A percentile compares a stretch with the other conserved stretches of the same genome.
These are phyloP conservation scores for Pocillopora verrucosa DNA, from an alignment of 64 coral and sea anemone genomes.

Conservation along the genomic window DNA sequence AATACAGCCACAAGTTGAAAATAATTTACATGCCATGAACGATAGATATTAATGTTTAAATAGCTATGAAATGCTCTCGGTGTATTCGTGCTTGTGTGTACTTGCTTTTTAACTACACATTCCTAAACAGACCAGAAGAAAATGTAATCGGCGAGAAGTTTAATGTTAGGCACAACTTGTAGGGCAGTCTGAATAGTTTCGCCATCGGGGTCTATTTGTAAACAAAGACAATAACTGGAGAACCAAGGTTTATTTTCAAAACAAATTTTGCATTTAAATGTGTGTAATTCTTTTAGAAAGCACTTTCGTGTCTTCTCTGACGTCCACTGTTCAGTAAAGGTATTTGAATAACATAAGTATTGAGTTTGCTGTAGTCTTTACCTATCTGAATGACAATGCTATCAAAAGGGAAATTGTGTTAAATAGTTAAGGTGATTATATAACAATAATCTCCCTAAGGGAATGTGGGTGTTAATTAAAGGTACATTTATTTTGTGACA, in stretches of 20 bases:
- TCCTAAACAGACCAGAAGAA: not conserved
- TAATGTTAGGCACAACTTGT: no score
- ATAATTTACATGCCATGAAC: not conserved
- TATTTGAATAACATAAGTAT: not conserved
- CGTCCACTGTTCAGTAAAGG: not conserved
- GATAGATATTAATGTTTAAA: not conserved
- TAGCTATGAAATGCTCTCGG: not conserved
- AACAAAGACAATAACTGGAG: not conserved
- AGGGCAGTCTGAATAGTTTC: not conserved
- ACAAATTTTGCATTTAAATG: not conserved
- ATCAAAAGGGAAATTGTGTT: not conserved
- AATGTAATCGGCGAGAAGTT: not conserved
- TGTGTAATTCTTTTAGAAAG: not conserved
- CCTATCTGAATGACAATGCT: slow-evolving; percentile 30
- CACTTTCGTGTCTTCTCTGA: no score
- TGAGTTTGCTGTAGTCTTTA: not conserved
- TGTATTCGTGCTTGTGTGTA: not conserved
- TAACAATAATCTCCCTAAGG: not conserved
- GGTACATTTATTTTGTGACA: not conserved
- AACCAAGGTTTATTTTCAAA: not conserved
- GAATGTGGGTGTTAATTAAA: not conserved
- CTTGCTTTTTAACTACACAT: not conserved
- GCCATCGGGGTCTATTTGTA: not conserved
- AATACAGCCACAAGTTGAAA: not conserved
- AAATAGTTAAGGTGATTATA: not conserved